Evolutionary conservation across 2,888 invertebrate species (phyloP), one percentile per base, ranked within the genome.

Genomic region (Ophion costatus): DNA sequence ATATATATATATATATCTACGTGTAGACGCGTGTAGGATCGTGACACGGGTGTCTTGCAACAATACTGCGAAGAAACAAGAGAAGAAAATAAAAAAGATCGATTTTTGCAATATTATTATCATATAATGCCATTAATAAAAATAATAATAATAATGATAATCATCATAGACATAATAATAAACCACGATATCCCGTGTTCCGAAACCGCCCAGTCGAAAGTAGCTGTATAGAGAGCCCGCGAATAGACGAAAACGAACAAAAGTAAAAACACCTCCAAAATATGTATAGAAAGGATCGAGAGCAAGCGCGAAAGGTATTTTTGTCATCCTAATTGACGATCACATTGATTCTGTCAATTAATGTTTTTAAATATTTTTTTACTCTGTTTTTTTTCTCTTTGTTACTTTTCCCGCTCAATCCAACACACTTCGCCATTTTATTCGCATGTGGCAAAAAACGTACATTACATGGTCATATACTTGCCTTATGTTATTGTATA

Each of bases 191-290:
- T 73, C 61, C 79, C 81, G 86, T 74, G 82, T 67, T 75, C 56
- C 84, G 82, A 82, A 59, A 56, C 67, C 79, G 82, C 82, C 71
- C 82, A 80, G 79, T 82, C 84, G 84, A 82, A 85, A 79, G 79
- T 79, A 82, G 79, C 71, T 82, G 67, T 70, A 69, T 82, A 64
- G 79, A 66, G 66, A 51, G 76, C 71, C 82, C 67, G 82, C 79
- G 79, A 80, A 73, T 79, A 82, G 79, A 79, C 66, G 61, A 45
- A 14, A 14, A 45, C 45, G 45, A 59, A 38, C 57, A 14, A 38
- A 57, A 45, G 45, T 45, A 14, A 45, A 45, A 45, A 45, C 10
- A 45, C 45, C 45, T 45, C 45, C 11, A 45, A 45, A 45, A 79
- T 63, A 61, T 61, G 45, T 63, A 63, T 29, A 59, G 17, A 82